Conservation (phyloP, 2,797 vertebrate species). For the Rhinophrynus dorsalis region DNA sequence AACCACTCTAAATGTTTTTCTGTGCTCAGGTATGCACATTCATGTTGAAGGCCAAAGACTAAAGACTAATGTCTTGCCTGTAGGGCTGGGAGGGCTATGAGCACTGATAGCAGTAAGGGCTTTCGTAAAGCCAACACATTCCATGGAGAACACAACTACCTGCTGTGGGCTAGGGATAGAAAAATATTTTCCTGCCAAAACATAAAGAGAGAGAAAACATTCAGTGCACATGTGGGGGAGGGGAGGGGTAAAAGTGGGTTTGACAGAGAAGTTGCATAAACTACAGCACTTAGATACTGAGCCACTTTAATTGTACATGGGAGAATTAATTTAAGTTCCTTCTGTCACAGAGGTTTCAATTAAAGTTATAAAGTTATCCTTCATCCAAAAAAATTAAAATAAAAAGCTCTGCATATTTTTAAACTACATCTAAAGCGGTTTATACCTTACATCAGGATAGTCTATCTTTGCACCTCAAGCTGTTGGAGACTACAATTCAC, state of each 20-base stretch:
- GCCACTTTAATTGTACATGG: too few relatives aligned
- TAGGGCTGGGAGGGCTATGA: conserved; percentile 72
- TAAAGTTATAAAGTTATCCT: too few relatives aligned
- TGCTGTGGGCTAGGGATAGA: conserved; percentile 77
- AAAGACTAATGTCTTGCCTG: conserved; percentile 75
- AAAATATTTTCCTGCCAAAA: conserved; percentile 81
- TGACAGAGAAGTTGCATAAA: background rate
- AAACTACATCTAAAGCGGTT: too few relatives aligned
- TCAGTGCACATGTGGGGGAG: conserved; percentile 13
- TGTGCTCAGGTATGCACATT: conserved; percentile 56
- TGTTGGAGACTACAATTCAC: too few relatives aligned
- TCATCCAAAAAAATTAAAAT: too few relatives aligned
- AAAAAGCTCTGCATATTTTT: too few relatives aligned
- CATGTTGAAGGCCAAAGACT: conserved; percentile 67
- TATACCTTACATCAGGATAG: too few relatives aligned
- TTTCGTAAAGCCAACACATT: conserved; percentile 82
- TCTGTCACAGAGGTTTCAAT: too few relatives aligned
- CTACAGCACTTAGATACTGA: background rate
- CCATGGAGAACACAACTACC: conserved; percentile 83
- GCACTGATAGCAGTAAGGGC: conserved; percentile 74
- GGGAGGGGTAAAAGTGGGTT: background rate
- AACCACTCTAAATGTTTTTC: conserved; percentile 53
- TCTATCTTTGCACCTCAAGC: too few relatives aligned
- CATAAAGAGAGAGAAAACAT: conserved; percentile 58
- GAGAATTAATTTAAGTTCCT: too few relatives aligned